Evolutionary conservation across 30 jellyfish, hydroid and myxozoan species (phyloP), one percentile per base, ranked within the genome.

Genomic region (Calvadosia cruxmelitensis): DNA sequence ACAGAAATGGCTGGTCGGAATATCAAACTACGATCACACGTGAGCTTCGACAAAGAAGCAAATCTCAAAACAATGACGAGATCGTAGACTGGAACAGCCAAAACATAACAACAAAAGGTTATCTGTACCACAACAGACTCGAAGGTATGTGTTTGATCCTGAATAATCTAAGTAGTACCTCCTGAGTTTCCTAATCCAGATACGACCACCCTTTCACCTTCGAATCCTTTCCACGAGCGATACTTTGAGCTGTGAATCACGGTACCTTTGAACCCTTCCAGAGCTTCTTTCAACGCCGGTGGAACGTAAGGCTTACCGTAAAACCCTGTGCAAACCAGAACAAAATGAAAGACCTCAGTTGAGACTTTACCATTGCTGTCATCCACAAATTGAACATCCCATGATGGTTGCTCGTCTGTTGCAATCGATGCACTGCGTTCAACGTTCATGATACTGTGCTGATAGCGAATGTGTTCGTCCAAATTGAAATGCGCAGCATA

Each of bases 171-270:
- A n/a, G n/a, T n/a, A n/a, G 15, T 34, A 90, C 98, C 93, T 42
- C 93, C 84, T 0, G 95, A 77, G 86, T 85, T 85, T 27, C 93
- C 95, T 24, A 85, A 57, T 15, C 95, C 98, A 68, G 84, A 76
- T 1, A 85, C 93, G 30, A 85, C 75, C 0, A 72, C 93, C 29
- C 32, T 78, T 36, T 85, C 78, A 65, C 68, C 73, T 68, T 85
- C 92, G 62, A 69, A 85, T 61, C 89, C 81, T 52, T 61, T 52
- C 1, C 63, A 66, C 61, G 70, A 85, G 77, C 77, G 76, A 74
- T 85, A 85, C n/a, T 70, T 82, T 50, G 76, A 75, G 67, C 87
- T 70, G 70, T 85, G 95, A 35, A 85, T 71, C n/a, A 31, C 53
- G 2, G 27, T 52, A 20, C 95, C 95, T 30, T 73, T 67, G 33